Evolutionary conservation across 1,140 invertebrate genomes (phyloP), one percentile per base, ranked within the genome.

Genomic region (Calephelis nemesis): DNA sequence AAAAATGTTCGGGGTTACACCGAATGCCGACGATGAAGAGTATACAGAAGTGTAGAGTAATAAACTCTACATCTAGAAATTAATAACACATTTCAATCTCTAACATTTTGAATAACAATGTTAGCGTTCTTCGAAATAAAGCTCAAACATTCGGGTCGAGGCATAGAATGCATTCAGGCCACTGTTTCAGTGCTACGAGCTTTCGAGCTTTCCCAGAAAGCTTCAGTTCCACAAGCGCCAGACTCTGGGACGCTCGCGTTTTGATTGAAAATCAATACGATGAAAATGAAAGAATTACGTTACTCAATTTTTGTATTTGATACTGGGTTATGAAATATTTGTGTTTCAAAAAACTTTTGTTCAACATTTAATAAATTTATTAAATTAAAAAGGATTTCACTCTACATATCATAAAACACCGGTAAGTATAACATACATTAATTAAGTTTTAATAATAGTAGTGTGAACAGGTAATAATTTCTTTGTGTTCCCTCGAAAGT

Each of bases 161-260:
- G 81, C 72, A 72, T 78, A 78, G 79, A 84, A 75, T 88, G 83
- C 85, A 87, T 68, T 74, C 72, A 74, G 65, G 67, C 60, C 70
- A 75, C 71, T 76, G 79, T 76, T 79, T 79, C 81, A 77, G 77
- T 80, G 74, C 73, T 67, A n/a, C 52, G 42, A 60, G 58, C 58
- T 60, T 65, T 65, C 47, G 39, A 62, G 67, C 71, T 54, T 70
- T 74, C 52, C 71, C 52, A 65, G 45, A 49, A 65, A 71, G 75
- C 76, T 79, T 75, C 74, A 78, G 78, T 78, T 70, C 69, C 67
- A 65, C 65, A 73, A 62, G 73, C 77, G 79, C 74, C 72, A 77
- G 70, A 66, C 72, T 62, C 47, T 74, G 72, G 81, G 71, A 77
- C 73, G 84, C 73, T 67, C 79, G 85, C 71, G 30, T 73, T 19